A percentile compares a stretch with the other conserved stretches of the same genome.
Conservation (phyloP, 2,797 vertebrate species). For the Cuniculus paca region DNA sequence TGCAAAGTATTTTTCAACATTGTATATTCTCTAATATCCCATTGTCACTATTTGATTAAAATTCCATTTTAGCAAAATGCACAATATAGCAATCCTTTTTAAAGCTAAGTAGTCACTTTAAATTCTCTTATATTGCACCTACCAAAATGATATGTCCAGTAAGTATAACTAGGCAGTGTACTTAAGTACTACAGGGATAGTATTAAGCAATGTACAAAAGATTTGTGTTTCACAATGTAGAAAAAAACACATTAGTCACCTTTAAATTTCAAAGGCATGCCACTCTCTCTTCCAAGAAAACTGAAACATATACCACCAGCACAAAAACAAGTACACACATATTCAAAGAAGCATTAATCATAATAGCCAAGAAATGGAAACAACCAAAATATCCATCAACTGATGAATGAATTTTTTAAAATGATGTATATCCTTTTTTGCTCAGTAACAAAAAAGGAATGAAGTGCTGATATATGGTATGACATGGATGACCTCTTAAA, state of each 20-base stretch:
- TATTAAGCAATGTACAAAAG: slow-evolving; percentile 85
- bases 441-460: slow-evolving; percentile 34
- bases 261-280: slow-evolving; percentile 75
- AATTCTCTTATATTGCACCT: slow-evolving; percentile 82
- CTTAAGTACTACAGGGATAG: slow-evolving; percentile 78
- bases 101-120: slow-evolving; percentile 84
- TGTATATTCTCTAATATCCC: slow-evolving; percentile 77
- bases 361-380: slow-evolving; percentile 49
- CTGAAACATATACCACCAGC: neutral
- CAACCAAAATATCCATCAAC: neutral
- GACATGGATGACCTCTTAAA: neutral
- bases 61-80: slow-evolving; percentile 74
- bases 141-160: slow-evolving; percentile 82
- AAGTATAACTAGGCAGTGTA: slow-evolving; percentile 83
- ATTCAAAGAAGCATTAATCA: slow-evolving; percentile 39
- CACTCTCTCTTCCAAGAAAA: slow-evolving; percentile 15
- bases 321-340: neutral
- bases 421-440: neutral
- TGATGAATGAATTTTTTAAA: slow-evolving; percentile 9
- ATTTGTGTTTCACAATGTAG: slow-evolving; percentile 86
- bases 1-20: slow-evolving; percentile 61
- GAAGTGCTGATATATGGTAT: neutral
- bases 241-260: slow-evolving; percentile 83
- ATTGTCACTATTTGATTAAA: slow-evolving; percentile 77
- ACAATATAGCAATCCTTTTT: slow-evolving; percentile 78